Percentiles rank a stretch among this genome's conserved stretches.
Conservation (phyloP, 2,888 invertebrate species). For the Trissoscelio sp. region DNA sequence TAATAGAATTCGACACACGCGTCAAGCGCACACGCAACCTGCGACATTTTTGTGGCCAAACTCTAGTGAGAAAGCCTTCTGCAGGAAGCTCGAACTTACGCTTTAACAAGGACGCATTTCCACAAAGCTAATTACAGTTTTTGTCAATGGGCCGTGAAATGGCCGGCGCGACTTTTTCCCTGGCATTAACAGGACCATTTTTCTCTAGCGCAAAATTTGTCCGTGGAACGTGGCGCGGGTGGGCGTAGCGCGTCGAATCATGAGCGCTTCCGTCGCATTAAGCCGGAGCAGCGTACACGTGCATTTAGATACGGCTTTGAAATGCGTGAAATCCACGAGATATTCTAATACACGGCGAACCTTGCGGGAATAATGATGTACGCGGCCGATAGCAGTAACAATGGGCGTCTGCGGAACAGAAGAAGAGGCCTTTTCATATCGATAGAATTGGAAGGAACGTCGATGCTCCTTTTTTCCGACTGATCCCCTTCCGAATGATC, state of each 20-base stretch:
- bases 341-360: conserved; percentile 42
- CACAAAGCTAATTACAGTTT: conserved; percentile 36
- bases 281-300: conserved; percentile 36
- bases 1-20: conserved; percentile 19
- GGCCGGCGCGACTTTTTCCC: neutral
- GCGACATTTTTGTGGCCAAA: too few relatives aligned
- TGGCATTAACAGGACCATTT: neutral
- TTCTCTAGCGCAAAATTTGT: neutral
- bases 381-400: conserved; percentile 50
- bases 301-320: conserved; percentile 34
- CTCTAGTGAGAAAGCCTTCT: neutral
- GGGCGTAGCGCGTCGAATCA: conserved; percentile 40
- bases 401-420: conserved; percentile 38
- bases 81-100: conserved; percentile 4
- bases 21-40: neutral
- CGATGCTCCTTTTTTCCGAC: conserved; percentile 5
- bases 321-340: conserved; percentile 50
- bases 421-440: conserved; percentile 48
- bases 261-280: conserved; percentile 40
- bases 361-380: conserved; percentile 54
- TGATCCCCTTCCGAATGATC: conserved; percentile 56
- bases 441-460: conserved; percentile 61
- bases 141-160: conserved; percentile 31
- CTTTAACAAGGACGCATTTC: conserved; percentile 25
- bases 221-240: neutral